Evolutionary conservation across 1,140 invertebrate species (phyloP).

Genomic region (Sinella curviseta): DNA sequence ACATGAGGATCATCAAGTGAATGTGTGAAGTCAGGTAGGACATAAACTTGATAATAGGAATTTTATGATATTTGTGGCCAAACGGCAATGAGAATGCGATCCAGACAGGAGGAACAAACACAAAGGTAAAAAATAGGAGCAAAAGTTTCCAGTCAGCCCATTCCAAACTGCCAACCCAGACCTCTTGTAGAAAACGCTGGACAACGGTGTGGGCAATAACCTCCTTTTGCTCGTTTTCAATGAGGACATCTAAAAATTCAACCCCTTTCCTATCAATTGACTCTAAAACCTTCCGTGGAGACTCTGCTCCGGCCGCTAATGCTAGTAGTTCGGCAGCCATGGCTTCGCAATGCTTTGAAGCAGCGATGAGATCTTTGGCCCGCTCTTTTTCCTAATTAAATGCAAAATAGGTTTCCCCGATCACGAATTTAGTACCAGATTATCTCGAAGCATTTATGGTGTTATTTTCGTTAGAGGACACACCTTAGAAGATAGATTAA

Average conservation of each 20-base stretch:
- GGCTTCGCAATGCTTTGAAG: slow-evolving; percentile 76
- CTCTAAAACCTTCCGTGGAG: slow-evolving; percentile 84
- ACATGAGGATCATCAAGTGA: slow-evolving; percentile 90
- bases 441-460: background rate
- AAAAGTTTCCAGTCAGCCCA: slow-evolving; percentile 95
- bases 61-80: slow-evolving; percentile 90
- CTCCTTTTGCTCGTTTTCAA: slow-evolving; percentile 98
- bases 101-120: slow-evolving; percentile 94
- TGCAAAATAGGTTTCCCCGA: background rate
- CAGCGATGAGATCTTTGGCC: slow-evolving; percentile 90
- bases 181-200: slow-evolving; percentile 86
- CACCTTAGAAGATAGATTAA: slow-evolving; percentile 80
- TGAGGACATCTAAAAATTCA: slow-evolving; percentile 94
- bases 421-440: too few species aligned
- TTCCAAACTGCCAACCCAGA: slow-evolving; percentile 91
- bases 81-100: slow-evolving; percentile 91
- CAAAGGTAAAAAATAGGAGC: slow-evolving; percentile 85
- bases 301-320: slow-evolving; percentile 88
- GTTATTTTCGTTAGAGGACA: slow-evolving; percentile 25
- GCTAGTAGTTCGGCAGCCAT: slow-evolving; percentile 96
- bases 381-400: slow-evolving; percentile 84
- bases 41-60: slow-evolving; percentile 98
- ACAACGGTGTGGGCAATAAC: slow-evolving; percentile 88
- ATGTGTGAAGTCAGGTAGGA: slow-evolving; percentile 97
- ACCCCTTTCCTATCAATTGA: slow-evolving; percentile 88